A percentile compares a stretch with the other conserved stretches of the same genome.
These are phyloP conservation scores for Fabriciana adippe DNA, from an alignment of 2,888 invertebrate species.

Conservation along the genomic window DNA sequence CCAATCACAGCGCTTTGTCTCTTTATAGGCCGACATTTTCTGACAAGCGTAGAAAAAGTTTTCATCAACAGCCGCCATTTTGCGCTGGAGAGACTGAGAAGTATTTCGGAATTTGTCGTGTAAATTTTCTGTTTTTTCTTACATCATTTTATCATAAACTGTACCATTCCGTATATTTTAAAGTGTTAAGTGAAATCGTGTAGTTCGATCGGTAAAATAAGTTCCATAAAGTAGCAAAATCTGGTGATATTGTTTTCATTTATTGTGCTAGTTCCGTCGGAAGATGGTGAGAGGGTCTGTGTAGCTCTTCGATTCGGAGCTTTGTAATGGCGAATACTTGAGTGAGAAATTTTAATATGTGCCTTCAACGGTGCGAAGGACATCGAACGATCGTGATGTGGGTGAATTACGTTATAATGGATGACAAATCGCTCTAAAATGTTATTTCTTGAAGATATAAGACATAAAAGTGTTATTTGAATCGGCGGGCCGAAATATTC, in stretches of 20 bases:
- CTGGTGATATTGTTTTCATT: conserved; percentile 85
- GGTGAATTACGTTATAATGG: conserved; percentile 82
- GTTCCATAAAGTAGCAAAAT: conserved; percentile 77
- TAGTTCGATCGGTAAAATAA: conserved; percentile 73
- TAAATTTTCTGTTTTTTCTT: conserved; percentile 85
- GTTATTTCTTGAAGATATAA: conserved; percentile 79
- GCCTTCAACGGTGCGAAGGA: conserved; percentile 88
- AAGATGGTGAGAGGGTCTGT: conserved; percentile 89
- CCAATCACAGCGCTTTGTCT: conserved; percentile 72
- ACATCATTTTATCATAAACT: conserved; percentile 82
- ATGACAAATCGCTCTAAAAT: conserved; percentile 81
- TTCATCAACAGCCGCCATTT: conserved; percentile 98
- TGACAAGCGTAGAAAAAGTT: conserved; percentile 98
- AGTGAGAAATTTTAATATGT: conserved; percentile 87
- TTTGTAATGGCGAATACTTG: conserved; percentile 92
- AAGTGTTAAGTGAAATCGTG: conserved; percentile 82
- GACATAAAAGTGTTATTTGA: conserved; percentile 81
- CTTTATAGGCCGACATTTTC: conserved; percentile 84
- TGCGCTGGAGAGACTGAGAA: conserved; percentile 90
- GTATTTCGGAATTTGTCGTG: conserved; percentile 88
- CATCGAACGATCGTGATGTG: conserved; percentile 86
- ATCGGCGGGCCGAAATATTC: conserved; percentile 83
- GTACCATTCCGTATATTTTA: conserved; percentile 83
- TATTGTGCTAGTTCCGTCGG: conserved; percentile 88
- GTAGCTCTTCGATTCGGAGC: conserved; percentile 86